Conservation (phyloP, 2,888 invertebrate genomes). For the Drosophila mimetica region DNA sequence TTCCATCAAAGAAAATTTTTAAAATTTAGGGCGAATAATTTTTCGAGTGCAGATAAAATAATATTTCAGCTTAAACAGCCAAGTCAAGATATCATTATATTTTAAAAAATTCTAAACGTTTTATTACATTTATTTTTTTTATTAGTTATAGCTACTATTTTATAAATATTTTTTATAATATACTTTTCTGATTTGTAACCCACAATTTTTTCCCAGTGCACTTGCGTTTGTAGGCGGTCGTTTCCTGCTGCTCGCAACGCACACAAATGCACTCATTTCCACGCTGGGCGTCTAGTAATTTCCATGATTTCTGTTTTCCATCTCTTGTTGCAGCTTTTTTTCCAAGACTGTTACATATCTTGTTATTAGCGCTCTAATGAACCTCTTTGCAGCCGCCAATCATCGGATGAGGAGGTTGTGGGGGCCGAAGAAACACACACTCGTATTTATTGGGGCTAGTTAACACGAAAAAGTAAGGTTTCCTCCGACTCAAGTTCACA, state of each 20-base stretch:
- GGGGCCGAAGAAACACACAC: slow-evolving; percentile 22
- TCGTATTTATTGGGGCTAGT: slow-evolving; percentile 51
- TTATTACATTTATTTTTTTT: no score
- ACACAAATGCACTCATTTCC: slow-evolving; percentile 36
- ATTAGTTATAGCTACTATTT: no score
- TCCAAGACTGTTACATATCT: slow-evolving; percentile 53
- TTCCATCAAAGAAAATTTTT: no score
- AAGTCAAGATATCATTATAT: no score
- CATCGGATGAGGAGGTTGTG: slow-evolving; percentile 26
- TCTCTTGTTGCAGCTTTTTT: slow-evolving; percentile 28
- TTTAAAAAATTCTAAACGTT: neutral
- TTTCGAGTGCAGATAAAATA: no score
- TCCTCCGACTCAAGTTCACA: slow-evolving; percentile 26
- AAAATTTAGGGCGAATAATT: no score
- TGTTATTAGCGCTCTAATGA: slow-evolving; percentile 70
- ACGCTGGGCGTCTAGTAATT: slow-evolving; percentile 44
- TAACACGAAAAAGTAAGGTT: slow-evolving; percentile 48
- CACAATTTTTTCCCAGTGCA: slow-evolving; percentile 11
- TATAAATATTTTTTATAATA: no score
- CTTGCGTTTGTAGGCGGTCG: slow-evolving; percentile 51
- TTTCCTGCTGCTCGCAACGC: slow-evolving; percentile 64
- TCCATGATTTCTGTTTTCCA: slow-evolving; percentile 41
- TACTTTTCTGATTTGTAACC: no score
- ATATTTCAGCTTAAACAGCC: no score
- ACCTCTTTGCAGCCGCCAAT: slow-evolving; percentile 69